phyloP scores from a whole-genome alignment of 1,140 invertebrate genomes.

The Drosophila lini region DNA sequence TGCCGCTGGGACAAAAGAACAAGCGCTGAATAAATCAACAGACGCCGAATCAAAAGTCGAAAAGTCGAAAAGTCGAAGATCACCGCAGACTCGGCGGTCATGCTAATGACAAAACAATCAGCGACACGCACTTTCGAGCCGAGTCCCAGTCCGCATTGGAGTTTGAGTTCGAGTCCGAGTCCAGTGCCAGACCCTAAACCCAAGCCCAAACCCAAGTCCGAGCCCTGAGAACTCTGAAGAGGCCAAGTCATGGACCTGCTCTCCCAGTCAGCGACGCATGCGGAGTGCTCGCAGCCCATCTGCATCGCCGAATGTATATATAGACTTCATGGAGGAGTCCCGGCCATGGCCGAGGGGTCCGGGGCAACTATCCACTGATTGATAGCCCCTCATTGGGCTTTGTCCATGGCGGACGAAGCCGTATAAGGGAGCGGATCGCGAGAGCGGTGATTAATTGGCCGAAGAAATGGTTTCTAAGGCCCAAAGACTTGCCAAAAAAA shows the following conservation, averaged over 20 bases:
- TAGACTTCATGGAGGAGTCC: conserved; percentile 1
- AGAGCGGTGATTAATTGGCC: conserved; percentile 12
- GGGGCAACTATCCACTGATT: conserved; percentile 9
- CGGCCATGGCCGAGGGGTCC: background rate
- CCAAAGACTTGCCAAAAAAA: background rate
- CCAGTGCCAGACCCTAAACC: background rate
- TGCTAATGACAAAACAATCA: conserved; percentile 80
- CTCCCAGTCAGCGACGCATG: conserved; percentile 66
- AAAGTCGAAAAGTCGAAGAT: conserved; percentile 43
- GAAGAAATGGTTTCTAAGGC: background rate
- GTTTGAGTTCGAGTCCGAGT: background rate
- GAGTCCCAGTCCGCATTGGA: background rate
- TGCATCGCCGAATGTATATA: conserved; percentile 39
- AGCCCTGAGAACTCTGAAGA: background rate
- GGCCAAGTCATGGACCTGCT: conserved; percentile 44
- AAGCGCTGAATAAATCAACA: conserved; percentile 36
- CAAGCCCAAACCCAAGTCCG: background rate
- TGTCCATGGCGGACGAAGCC: background rate
- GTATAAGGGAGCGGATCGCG: background rate
- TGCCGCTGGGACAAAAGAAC: conserved; percentile 9
- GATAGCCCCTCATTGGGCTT: conserved; percentile 14
- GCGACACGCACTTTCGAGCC: conserved; percentile 31
- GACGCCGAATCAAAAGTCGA: conserved; percentile 31
- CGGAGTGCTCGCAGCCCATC: conserved; percentile 32
- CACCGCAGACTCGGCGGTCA: conserved; percentile 39